Evolutionary conservation across 2,113 vertebrate genomes (phyloP), one percentile per base, ranked within the genome.

Genomic region (Dipodomys ordii): DNA sequence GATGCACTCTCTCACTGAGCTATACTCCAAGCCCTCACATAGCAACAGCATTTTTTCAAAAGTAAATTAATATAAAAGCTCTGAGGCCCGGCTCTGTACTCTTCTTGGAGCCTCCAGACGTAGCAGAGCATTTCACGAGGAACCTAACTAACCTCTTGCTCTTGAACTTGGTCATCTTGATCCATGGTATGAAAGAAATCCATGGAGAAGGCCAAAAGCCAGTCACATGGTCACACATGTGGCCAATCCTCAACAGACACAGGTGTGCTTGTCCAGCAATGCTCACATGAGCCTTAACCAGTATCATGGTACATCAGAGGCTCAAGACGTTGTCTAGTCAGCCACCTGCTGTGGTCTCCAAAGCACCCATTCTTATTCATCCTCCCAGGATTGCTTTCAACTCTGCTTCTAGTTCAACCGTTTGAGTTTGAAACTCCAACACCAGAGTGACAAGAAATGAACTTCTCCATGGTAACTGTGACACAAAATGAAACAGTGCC

Each of bases 371-470:
- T 65, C 81, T 94, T 32, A 67, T n/a, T 79, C 71, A 81, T 32
- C 4, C 3, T 81, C 53, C 83, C 83, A 94, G 27, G 23, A 68
- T 84, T 67, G 9, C 85, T 87, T 95, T 83, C 73, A 72, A 65
- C 25, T 67, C 62, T 64, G 44, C 78, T 46, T 74, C 18, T 9
- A 74, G 35, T 49, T 32, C 23, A 18, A 71, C 39, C 5, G 39
- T 39, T 39, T 39, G 53, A 80, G 88, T 73, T 76, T 93, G 83
- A 79, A 95, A 93, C 64, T 65, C 39, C 25, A 82, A 35, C 89
- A 53, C 2, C 0, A 9, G 68, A 67, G 5, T 62, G 18, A 81
- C 90, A 90, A 95, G 32, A 72, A 83, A 83, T 60, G 65, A 79
- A 25, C 22, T 92, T 60, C 76, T 0, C 1, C 1, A 7, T 15